Evolutionary conservation across 2,888 invertebrate species (phyloP), one percentile per base, ranked within the genome.

Genomic region (Loripinus fragilis): DNA sequence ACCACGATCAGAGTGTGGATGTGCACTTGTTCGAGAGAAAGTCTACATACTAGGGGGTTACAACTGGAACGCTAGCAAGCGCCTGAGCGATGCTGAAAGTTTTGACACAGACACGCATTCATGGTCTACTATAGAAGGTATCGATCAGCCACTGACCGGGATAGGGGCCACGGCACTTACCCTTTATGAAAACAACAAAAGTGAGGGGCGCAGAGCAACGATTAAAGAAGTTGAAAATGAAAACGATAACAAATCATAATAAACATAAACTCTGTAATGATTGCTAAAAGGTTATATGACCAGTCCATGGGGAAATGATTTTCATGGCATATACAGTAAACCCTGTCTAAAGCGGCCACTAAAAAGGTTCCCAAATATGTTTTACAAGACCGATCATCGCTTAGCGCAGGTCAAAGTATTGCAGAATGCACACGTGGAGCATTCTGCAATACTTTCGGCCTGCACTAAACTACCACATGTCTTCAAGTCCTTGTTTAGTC

Each of bases 1-100:
- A 0, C 89, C 90, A 5, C 75, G 90, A 0, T 86, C 89, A 23
- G 90, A 90, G 74, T 87, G 84, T 60, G 89, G 88, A 10, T 85
- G 85, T 69, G 69, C 83, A 30, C 60, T 80, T 1, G 28, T 86
- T 0, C 83, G 81, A 12, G 80, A 84, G 60, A 84, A 84, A 67
- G 82, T 90, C 23, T 90, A 86, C 65, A 71, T 90, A 10, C 67
- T 86, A 20, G 90, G 90, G 12, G 90, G 90, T 1, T 89, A 90
- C 81, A 86, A 87, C 77, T 90, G 90, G 90, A 84, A 86, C 50
- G 71, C 68, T 0, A 78, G 79, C 48, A 74, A 81, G 67, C 72
- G 90, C 17, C 80, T 88, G 17, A 48, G 45, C 64, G 83, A 85
- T 30, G 87, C 87, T 5, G 87, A 88, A 69, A 77, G 78, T 45